These are phyloP conservation scores for Motacilla alba DNA, from an alignment of 2,113 vertebrate genomes.

Conservation along the genomic window DNA sequence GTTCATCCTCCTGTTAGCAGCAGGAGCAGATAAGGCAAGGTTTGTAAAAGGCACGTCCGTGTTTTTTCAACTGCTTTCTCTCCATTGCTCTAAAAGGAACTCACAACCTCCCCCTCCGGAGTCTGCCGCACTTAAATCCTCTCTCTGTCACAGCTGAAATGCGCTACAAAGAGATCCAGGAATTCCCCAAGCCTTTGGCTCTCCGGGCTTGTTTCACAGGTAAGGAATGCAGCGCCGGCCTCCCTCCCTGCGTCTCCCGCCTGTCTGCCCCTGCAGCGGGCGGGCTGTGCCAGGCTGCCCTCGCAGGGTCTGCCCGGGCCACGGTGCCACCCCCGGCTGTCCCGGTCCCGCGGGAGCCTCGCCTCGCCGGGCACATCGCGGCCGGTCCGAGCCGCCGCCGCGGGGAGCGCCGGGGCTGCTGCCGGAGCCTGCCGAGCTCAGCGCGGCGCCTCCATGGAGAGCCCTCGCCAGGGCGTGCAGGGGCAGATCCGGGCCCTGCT, in stretches of 20 bases:
- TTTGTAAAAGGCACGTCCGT: neutral
- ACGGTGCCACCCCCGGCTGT: neutral
- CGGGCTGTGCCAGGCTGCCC: neutral
- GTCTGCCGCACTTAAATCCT: neutral
- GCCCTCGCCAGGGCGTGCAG: neutral
- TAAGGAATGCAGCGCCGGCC: neutral
- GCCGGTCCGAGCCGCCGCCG: neutral
- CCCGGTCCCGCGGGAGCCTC: neutral
- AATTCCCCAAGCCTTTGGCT: slow-evolving; percentile 5
- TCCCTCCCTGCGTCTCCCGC: neutral
- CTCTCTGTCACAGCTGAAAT: neutral
- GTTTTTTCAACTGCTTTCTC: neutral
- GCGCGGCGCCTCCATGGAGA: neutral
- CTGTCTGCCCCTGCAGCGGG: neutral
- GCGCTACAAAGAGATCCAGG: neutral
- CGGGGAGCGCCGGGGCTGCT: neutral
- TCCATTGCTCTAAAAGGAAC: neutral
- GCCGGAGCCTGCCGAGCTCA: neutral
- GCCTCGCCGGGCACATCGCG: fast-evolving
- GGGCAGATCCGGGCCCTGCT: slow-evolving; percentile 58
- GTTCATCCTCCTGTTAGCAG: neutral
- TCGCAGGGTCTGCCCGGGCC: fast-evolving
- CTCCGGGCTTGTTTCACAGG: neutral
- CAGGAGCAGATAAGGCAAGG: neutral
- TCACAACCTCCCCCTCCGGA: neutral